A percentile compares a stretch with the other conserved stretches of the same genome.
These are phyloP conservation scores for Artibeus lituratus DNA, from an alignment of 2,797 vertebrate species.

Conservation along the genomic window DNA sequence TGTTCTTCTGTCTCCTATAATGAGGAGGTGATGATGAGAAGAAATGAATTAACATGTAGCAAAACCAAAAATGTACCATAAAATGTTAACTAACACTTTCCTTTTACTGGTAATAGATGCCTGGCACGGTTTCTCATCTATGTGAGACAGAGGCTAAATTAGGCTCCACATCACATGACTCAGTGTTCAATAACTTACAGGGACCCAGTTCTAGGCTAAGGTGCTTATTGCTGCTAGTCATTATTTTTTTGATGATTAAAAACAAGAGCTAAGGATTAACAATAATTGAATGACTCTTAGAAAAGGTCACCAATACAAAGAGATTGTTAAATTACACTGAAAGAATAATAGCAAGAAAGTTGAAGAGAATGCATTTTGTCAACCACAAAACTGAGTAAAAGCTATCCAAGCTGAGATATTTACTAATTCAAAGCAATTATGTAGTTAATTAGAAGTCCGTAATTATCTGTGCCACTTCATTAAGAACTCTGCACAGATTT, in stretches of 20 bases:
- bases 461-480: constrained; percentile 42
- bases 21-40: constrained; percentile 3
- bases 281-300: constrained; percentile 32
- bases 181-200: neutral
- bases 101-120: neutral
- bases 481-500: constrained; percentile 53
- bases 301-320: constrained; percentile 5
- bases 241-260: constrained; percentile 22
- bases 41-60: constrained; percentile 11
- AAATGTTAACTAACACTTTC: constrained; percentile 36
- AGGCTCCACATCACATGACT: neutral
- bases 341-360: constrained; percentile 3
- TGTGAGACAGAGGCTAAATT: constrained; percentile 29
- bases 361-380: constrained; percentile 29
- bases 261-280: constrained; percentile 13
- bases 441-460: constrained; percentile 69
- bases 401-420: constrained; percentile 30
- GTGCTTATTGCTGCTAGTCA: neutral
- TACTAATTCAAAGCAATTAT: constrained; percentile 69
- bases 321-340: constrained; percentile 55
- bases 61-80: neutral
- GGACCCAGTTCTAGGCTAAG: neutral
- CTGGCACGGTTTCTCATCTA: neutral
- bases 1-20: neutral
- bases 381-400: constrained; percentile 21